A percentile compares a stretch with the other conserved stretches of the same genome.
Evolutionary conservation across 2,113 vertebrate species (phyloP).

Genomic region (Solea senegalensis): DNA sequence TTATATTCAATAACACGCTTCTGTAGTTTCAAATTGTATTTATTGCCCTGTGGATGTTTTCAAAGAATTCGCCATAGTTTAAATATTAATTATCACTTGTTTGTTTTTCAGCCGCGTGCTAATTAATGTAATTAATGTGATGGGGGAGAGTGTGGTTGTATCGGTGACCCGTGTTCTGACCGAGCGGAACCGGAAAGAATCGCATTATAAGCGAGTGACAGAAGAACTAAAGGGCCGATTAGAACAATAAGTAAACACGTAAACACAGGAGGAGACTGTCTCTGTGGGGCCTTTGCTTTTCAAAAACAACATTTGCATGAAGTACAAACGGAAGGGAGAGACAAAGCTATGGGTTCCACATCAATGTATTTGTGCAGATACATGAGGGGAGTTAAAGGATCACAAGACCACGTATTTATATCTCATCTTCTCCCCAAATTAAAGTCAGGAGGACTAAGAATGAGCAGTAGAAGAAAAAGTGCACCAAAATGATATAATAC

Average conservation of each 20-base stretch:
- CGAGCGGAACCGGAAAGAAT: conserved; percentile 84
- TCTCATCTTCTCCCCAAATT: no score
- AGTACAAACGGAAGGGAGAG: conserved; percentile 19
- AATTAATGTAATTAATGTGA: conserved; percentile 80
- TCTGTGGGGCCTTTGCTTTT: conserved; percentile 44
- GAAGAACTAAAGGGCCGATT: conserved; percentile 71
- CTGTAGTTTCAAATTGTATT: conserved; percentile 12
- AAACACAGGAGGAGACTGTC: conserved; percentile 65
- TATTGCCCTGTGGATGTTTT: conserved; percentile 25
- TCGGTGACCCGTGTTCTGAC: conserved; percentile 75
- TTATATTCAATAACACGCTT: neutral
- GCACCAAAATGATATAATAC: no score
- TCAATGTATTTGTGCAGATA: neutral
- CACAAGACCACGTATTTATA: no score
- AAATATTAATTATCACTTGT: conserved; percentile 71
- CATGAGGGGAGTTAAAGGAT: no score
- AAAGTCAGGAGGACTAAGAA: no score
- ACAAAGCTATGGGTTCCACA: neutral
- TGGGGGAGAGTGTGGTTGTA: conserved; percentile 61
- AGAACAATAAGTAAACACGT: conserved; percentile 80
- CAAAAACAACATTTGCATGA: conserved; percentile 13
- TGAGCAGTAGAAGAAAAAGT: no score
- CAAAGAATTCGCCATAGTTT: conserved; percentile 66
- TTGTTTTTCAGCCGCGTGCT: conserved; percentile 71
- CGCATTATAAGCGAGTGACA: conserved; percentile 76